These are phyloP conservation scores for Encarsia formosa DNA, from an alignment of 2,888 invertebrate species.

Conservation along the genomic window DNA sequence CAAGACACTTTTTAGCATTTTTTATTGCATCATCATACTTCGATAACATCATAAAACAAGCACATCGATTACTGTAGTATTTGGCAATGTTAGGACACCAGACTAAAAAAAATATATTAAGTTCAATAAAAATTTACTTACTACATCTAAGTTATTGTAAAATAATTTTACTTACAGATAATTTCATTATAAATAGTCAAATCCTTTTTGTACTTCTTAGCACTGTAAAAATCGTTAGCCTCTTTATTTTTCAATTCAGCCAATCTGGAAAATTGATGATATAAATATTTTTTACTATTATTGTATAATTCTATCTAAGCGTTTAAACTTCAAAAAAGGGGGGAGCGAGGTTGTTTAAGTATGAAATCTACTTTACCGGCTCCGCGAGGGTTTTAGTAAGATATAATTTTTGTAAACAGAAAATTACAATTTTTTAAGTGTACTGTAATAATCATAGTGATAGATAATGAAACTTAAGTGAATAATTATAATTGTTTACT, in stretches of 20 bases:
- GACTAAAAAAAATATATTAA: conserved; percentile 49
- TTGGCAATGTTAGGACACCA: conserved; percentile 79
- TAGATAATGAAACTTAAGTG: background rate
- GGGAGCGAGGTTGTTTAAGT: too few relatives aligned
- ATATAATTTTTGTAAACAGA: too few relatives aligned
- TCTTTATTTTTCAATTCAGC: conserved; percentile 83
- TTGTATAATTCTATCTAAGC: too few relatives aligned
- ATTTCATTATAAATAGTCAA: conserved; percentile 82
- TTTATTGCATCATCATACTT: conserved; percentile 76
- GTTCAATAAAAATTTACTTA: too few relatives aligned
- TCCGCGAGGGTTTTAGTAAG: too few relatives aligned
- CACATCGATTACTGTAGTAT: conserved; percentile 89
- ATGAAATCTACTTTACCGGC: too few relatives aligned
- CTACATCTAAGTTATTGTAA: too few relatives aligned
- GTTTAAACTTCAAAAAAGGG: too few relatives aligned
- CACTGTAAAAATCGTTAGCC: conserved; percentile 84
- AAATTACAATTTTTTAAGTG: too few relatives aligned
- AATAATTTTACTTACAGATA: conserved; percentile 64
- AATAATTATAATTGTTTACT: conserved; percentile 5
- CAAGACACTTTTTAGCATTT: conserved; percentile 77
- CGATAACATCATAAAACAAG: conserved; percentile 89
- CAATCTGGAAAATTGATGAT: conserved; percentile 56
- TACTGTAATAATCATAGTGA: background rate
- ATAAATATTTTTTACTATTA: background rate
- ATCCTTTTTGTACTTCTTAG: conserved; percentile 84